These are phyloP conservation scores for Nymphalis c-album DNA, from an alignment of 2,888 invertebrate species.

Conservation along the genomic window DNA sequence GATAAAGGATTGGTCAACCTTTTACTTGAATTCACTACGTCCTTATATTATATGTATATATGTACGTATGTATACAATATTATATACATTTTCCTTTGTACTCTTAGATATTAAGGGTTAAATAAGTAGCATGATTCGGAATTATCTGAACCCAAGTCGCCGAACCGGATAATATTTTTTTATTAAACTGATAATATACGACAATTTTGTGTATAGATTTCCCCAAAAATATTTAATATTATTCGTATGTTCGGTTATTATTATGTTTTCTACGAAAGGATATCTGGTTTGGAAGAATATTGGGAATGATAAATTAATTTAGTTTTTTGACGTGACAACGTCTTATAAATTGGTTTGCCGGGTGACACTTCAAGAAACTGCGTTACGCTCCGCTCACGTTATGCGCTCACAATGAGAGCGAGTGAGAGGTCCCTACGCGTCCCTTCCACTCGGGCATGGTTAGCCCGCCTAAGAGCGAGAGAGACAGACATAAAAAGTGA, in stretches of 20 bases:
- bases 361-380: too few species aligned
- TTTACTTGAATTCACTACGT: conserved; percentile 52
- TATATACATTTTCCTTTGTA: conserved; percentile 45
- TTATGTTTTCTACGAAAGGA: not conserved
- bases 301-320: not conserved
- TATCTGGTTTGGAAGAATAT: not conserved
- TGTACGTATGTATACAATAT: conserved; percentile 15
- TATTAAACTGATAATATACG: conserved; percentile 35
- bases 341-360: too few species aligned
- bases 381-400: too few species aligned
- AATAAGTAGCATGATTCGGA: conserved; percentile 38
- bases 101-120: conserved; percentile 41
- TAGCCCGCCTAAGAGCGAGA: too few species aligned
- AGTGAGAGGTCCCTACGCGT: too few species aligned
- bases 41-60: conserved; percentile 21
- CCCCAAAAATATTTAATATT: not conserved
- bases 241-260: not conserved
- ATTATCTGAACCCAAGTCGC: conserved; percentile 40
- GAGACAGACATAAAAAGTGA: too few species aligned
- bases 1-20: conserved; percentile 75
- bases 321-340: too few species aligned
- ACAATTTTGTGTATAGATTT: conserved; percentile 27
- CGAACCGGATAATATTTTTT: conserved; percentile 46
- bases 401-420: too few species aligned
- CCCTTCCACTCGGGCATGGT: too few species aligned